Conservation (phyloP, 2,888 invertebrate genomes). For the Smittia sp. region DNA sequence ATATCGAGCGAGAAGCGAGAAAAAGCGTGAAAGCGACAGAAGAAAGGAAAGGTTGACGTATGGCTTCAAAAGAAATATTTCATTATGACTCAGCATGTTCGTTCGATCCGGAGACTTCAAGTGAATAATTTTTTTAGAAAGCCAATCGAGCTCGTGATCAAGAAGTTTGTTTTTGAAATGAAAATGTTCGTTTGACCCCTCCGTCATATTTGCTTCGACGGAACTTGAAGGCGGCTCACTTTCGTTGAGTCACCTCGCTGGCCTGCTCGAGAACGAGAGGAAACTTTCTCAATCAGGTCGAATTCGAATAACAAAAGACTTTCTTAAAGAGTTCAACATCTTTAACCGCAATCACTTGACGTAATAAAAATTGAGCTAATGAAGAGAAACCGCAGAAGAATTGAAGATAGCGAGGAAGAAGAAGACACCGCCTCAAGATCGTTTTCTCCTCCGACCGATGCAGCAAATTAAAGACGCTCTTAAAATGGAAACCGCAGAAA, state of each 20-base stretch:
- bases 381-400: conserved; percentile 35
- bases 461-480: conserved; percentile 37
- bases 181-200: conserved; percentile 37
- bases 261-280: too few relatives aligned
- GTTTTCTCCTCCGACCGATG: conserved; percentile 22
- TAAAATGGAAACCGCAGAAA: conserved; percentile 31
- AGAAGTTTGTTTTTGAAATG: conserved; percentile 38
- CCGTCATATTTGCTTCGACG: neutral
- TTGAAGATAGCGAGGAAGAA: conserved; percentile 5
- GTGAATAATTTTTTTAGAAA: conserved; percentile 22
- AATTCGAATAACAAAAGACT: neutral
- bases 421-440: neutral
- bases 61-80: conserved; percentile 1
- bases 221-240: neutral
- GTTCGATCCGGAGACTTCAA: neutral
- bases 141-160: conserved; percentile 34
- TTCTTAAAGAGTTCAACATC: conserved; percentile 5
- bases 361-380: conserved; percentile 40
- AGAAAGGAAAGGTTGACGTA: conserved; percentile 2
- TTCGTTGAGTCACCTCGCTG: conserved; percentile 2
- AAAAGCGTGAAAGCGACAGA: conserved; percentile 9
- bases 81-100: conserved; percentile 18
- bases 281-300: conserved; percentile 24
- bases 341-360: conserved; percentile 40
- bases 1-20: neutral